Evolutionary conservation across 2,888 invertebrate species (phyloP).

Genomic region (Clusia tigrina): DNA sequence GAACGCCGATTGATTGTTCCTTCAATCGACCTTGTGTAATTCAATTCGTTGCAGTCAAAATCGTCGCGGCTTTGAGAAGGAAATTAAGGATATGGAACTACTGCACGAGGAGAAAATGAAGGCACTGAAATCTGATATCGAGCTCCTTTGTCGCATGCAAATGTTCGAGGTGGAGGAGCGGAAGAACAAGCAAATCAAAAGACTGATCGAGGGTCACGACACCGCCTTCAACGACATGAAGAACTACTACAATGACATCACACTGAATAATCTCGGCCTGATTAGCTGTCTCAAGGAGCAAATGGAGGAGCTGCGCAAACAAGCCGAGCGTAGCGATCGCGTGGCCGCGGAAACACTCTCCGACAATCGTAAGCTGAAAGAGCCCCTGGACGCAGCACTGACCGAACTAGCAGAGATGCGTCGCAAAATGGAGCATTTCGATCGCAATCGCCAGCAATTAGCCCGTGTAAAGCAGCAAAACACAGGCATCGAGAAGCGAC

Average conservation of each 20-base stretch:
- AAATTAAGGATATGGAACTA: constrained; percentile 71
- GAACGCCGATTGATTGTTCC: not conserved
- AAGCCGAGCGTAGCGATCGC: constrained; percentile 80
- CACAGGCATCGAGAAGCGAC: constrained; percentile 65
- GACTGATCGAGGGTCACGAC: constrained; percentile 83
- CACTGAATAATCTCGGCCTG: constrained; percentile 88
- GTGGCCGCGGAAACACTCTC: constrained; percentile 67
- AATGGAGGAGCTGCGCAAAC: constrained; percentile 77
- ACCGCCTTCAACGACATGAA: constrained; percentile 88
- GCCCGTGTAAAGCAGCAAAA: constrained; percentile 63
- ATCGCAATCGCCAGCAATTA: constrained; percentile 82
- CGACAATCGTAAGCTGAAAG: constrained; percentile 77
- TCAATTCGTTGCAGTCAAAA: constrained; percentile 65
- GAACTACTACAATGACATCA: constrained; percentile 94
- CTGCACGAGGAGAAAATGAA: constrained; percentile 72
- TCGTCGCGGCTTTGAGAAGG: constrained; percentile 72
- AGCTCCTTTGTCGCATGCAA: constrained; percentile 80
- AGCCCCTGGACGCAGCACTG: constrained; percentile 77
- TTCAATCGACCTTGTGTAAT: too few species aligned
- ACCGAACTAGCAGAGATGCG: constrained; percentile 76
- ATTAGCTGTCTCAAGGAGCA: constrained; percentile 90
- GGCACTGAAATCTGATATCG: constrained; percentile 75
- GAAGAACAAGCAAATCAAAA: constrained; percentile 86
- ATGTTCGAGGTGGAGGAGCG: constrained; percentile 89
- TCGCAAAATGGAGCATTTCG: constrained; percentile 82